Conservation (phyloP, 2,797 vertebrate genomes). For the Microchirus variegatus region DNA sequence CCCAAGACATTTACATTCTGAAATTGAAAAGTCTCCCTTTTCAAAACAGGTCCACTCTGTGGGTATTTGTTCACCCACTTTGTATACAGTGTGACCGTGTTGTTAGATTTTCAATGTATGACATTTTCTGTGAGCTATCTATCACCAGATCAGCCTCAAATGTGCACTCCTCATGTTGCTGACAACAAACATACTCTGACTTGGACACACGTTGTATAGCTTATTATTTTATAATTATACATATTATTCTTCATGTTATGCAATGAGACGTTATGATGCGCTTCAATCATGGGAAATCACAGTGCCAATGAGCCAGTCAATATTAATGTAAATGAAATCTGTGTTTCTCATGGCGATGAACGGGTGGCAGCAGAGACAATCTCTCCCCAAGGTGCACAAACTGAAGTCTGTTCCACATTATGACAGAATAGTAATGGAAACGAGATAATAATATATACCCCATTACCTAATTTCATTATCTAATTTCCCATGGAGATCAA, state of each 20-base stretch:
- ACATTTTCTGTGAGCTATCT: slow-evolving; percentile 5
- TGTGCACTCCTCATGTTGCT: not conserved
- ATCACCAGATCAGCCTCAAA: slow-evolving; percentile 5
- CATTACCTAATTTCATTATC: slow-evolving; percentile 42
- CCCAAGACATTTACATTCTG: slow-evolving; percentile 33
- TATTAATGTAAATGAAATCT: slow-evolving; percentile 17
- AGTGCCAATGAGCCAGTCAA: slow-evolving; percentile 3
- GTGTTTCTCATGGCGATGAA: slow-evolving; percentile 14
- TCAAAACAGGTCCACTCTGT: slow-evolving; percentile 29
- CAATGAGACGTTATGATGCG: slow-evolving; percentile 6
- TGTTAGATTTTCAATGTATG: slow-evolving; percentile 25
- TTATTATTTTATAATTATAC: not conserved
- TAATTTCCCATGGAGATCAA: slow-evolving; percentile 37
- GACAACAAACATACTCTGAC: not conserved
- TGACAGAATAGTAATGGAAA: slow-evolving; percentile 34
- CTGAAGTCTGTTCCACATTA: slow-evolving; percentile 17
- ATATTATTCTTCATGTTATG: not conserved
- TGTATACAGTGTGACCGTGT: not conserved
- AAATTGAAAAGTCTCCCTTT: slow-evolving; percentile 51
- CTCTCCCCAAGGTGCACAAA: not conserved
- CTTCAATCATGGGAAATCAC: not conserved
- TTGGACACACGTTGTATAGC: not conserved
- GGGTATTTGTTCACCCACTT: slow-evolving; percentile 4
- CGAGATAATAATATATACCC: slow-evolving; percentile 35
- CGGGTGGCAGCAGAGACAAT: slow-evolving; percentile 22